These are phyloP conservation scores for Barbus barbus DNA, from an alignment of 2,113 vertebrate species.

Conservation along the genomic window DNA sequence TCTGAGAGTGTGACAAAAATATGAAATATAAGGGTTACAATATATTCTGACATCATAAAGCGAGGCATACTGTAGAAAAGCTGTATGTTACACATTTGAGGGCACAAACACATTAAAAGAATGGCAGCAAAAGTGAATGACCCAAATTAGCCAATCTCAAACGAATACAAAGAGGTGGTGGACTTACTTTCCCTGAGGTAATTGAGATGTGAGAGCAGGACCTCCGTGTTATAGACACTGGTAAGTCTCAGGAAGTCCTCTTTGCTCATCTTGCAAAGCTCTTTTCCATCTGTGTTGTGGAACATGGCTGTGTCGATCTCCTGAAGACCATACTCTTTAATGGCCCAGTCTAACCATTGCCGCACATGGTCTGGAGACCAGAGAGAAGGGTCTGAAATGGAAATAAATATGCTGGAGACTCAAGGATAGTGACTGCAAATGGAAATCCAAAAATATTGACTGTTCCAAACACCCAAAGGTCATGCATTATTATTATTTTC, in stretches of 20 bases:
- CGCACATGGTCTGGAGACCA: conserved; percentile 97
- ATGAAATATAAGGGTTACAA: no score
- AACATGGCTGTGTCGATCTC: conserved; percentile 94
- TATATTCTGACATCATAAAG: neutral
- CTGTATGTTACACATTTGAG: neutral
- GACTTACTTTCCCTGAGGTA: conserved; percentile 99
- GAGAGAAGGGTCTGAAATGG: conserved; percentile 86
- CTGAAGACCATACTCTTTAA: conserved; percentile 93
- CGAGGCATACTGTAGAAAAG: neutral
- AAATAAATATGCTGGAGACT: no score
- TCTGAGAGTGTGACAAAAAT: no score
- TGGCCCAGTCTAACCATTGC: conserved; percentile 98
- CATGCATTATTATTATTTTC: neutral
- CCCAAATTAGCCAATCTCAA: neutral
- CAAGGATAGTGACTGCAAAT: no score
- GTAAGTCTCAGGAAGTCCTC: conserved; percentile 95
- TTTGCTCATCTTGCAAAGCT: conserved; percentile 98
- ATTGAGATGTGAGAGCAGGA: conserved; percentile 97
- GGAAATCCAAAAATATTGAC: neutral
- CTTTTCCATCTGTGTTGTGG: conserved; percentile 96
- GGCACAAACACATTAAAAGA: no score
- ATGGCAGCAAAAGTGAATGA: neutral
- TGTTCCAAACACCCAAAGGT: neutral
- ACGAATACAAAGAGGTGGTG: neutral
- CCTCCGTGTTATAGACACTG: conserved; percentile 93